phyloP scores from a whole-genome alignment of 23 tunicate genomes.

The Oikopleura dioica region DNA sequence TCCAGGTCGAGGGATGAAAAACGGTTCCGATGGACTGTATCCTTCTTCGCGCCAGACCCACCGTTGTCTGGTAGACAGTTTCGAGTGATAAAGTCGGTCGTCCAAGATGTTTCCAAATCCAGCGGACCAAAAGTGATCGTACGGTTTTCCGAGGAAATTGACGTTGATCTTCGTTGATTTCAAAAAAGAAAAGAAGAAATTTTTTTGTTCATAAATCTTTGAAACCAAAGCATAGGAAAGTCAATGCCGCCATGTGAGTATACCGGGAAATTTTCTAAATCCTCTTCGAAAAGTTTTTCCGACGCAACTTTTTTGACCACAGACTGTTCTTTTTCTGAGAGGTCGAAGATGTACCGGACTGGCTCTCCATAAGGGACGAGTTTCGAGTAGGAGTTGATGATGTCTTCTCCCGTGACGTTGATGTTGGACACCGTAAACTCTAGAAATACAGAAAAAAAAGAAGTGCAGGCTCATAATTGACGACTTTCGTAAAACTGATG shows the following conservation, averaged over 20 bases:
- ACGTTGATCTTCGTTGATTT: too few relatives aligned
- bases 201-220: too few relatives aligned
- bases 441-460: too few relatives aligned
- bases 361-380: not conserved
- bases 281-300: not conserved
- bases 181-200: too few relatives aligned
- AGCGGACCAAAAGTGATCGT: constrained; percentile 6
- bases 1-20: not conserved
- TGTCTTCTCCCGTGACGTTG: not conserved
- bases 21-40: not conserved
- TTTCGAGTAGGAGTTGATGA: not conserved
- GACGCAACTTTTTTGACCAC: not conserved
- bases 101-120: not conserved
- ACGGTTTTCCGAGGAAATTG: not conserved
- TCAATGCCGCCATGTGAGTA: not conserved
- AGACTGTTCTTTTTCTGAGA: not conserved
- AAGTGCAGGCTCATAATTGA: too few relatives aligned
- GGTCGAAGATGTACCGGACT: not conserved
- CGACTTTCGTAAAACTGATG: too few relatives aligned
- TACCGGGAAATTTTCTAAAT: not conserved
- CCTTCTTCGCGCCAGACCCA: constrained; percentile 15
- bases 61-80: not conserved
- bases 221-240: not conserved
- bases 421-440: too few relatives aligned
- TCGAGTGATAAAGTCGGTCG: not conserved